Evolutionary conservation across 1,140 invertebrate genomes (phyloP), one percentile per base, ranked within the genome.

Genomic region (Zaprionus inermis): DNA sequence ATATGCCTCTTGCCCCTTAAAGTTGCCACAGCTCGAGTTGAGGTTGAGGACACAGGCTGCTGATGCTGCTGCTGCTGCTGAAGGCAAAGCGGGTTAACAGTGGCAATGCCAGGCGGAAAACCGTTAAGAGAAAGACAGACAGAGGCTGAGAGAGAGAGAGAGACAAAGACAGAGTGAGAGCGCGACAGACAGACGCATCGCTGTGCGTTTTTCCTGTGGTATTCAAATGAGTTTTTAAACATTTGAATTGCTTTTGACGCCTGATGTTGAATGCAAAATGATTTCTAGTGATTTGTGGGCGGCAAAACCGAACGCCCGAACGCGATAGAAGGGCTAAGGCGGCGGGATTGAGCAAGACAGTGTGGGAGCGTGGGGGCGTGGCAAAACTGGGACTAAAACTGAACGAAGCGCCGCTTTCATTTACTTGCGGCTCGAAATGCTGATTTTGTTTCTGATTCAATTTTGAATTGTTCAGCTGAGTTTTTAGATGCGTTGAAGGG

Each of bases 181-280:
- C 11, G 14, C 16, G 38, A 44, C n/a, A 18, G 16, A 74, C 51
- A 69, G 36, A 71, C 71, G 65, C 75, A 70, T 41, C 52, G 59
- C 68, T 79, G 54, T 72, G 68, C 58, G 61, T 72, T 76, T 76
- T 70, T 71, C 41, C 58, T 67, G 77, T 67, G 77, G 77, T 71
- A 79, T 79, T 79, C 73, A 79, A 79, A 79, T 79, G 77, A 79
- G 77, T 79, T 79, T 79, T 79, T 79, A 79, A 79, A 79, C 77
- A 79, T 76, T 79, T 79, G 73, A 79, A 72, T 79, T 79, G 77
- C 68, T 79, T 79, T 79, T 79, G 77, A 79, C 77, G 77, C 77
- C 77, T 79, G 77, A 79, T 76, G 77, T 72, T 79, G 77, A 76
- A 79, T 79, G 77, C 77, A 59, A 79, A 79, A 79, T 79, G 75